A percentile compares a stretch with the other conserved stretches of the same genome.
phyloP scores from a whole-genome alignment of 2,113 vertebrate species.

The Catharus bicknelli region DNA sequence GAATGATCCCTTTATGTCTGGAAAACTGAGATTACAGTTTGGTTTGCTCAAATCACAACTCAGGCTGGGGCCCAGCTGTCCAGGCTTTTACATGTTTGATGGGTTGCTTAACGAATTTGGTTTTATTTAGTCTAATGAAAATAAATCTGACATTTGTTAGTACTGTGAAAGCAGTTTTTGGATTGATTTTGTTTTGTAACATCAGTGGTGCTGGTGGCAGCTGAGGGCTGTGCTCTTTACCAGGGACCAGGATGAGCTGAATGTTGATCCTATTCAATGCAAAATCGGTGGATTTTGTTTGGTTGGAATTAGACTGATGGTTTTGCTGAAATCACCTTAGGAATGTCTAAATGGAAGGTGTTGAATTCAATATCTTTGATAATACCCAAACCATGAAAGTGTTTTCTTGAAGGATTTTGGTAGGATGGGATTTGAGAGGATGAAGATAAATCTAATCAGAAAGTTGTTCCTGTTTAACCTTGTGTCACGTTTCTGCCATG shows the following conservation, averaged over 20 bases:
- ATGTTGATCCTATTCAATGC: fast-evolving
- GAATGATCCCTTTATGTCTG: neutral
- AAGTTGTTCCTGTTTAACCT: neutral
- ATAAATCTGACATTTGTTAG: neutral
- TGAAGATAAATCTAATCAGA: neutral
- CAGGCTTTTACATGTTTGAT: neutral
- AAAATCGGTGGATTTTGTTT: neutral
- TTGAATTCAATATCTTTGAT: neutral
- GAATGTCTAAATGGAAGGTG: neutral
- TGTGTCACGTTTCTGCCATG: neutral
- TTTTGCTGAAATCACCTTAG: neutral
- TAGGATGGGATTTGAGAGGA: neutral
- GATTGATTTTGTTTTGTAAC: neutral
- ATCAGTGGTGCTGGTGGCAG: neutral
- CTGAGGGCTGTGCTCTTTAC: neutral
- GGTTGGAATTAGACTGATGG: neutral
- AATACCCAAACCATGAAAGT: fast-evolving
- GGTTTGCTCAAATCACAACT: neutral
- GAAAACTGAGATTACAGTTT: neutral
- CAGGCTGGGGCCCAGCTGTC: neutral
- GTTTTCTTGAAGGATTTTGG: neutral
- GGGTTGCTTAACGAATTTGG: neutral
- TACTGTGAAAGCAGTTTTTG: neutral
- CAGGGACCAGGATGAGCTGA: neutral
- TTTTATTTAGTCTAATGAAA: neutral